phyloP scores from a whole-genome alignment of 2,888 invertebrate genomes.

The Chironomus riparius region DNA sequence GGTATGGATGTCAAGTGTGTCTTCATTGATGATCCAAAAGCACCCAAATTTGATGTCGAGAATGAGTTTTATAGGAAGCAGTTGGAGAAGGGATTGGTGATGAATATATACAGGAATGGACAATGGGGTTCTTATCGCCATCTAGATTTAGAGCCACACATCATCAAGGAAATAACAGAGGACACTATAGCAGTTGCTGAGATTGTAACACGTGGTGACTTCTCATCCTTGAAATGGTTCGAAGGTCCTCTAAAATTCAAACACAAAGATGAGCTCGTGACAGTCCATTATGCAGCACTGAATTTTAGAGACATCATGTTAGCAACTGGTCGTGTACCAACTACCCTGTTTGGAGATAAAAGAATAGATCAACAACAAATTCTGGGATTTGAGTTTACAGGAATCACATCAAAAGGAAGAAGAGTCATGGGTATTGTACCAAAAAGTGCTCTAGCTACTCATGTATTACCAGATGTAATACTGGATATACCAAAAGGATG shows the following conservation, averaged over 20 bases:
- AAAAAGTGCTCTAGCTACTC: slow-evolving; percentile 47
- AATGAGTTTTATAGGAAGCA: slow-evolving; percentile 57
- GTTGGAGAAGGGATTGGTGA: slow-evolving; percentile 60
- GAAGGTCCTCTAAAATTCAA: slow-evolving; percentile 50
- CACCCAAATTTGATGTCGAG: slow-evolving; percentile 55
- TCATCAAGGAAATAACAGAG: slow-evolving; percentile 43
- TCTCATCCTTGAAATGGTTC: slow-evolving; percentile 77
- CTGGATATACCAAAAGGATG: slow-evolving; percentile 59
- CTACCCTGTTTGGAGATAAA: slow-evolving; percentile 64
- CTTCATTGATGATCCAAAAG: slow-evolving; percentile 53
- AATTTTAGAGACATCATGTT: slow-evolving; percentile 96
- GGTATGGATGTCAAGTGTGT: slow-evolving; percentile 55
- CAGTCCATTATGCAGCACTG: slow-evolving; percentile 65
- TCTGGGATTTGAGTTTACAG: slow-evolving; percentile 60
- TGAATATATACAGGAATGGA: slow-evolving; percentile 54
- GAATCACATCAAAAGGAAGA: slow-evolving; percentile 48
- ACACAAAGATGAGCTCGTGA: slow-evolving; percentile 31
- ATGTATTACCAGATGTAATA: slow-evolving; percentile 53
- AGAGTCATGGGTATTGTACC: slow-evolving; percentile 56
- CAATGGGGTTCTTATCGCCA: slow-evolving; percentile 76
- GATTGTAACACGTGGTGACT: slow-evolving; percentile 71
- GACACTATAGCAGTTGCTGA: slow-evolving; percentile 67
- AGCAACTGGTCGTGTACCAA: slow-evolving; percentile 79
- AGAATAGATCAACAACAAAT: slow-evolving; percentile 56
- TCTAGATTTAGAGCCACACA: slow-evolving; percentile 45